These are phyloP conservation scores for Hydropsyche betteni DNA, from an alignment of 2,888 invertebrate species.

Conservation along the genomic window DNA sequence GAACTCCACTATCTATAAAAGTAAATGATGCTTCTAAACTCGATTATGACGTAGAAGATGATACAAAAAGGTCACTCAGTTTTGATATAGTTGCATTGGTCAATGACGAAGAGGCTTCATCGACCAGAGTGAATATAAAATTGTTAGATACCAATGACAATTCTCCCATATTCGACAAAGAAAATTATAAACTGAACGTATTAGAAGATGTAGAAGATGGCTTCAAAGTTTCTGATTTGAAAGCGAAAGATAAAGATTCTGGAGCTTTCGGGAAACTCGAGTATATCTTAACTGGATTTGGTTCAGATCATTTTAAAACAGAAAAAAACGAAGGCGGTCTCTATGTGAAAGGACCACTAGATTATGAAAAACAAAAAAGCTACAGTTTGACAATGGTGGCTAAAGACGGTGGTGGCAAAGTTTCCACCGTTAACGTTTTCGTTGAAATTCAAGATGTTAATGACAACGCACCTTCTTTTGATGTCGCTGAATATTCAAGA, in stretches of 20 bases:
- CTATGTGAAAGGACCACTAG: conserved; percentile 71
- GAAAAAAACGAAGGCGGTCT: conserved; percentile 74
- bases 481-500: conserved; percentile 74
- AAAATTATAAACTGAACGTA: conserved; percentile 72
- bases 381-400: conserved; percentile 84
- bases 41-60: conserved; percentile 76
- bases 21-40: conserved; percentile 72
- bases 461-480: conserved; percentile 79
- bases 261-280: conserved; percentile 76
- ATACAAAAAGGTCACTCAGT: conserved; percentile 67
- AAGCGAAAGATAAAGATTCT: conserved; percentile 78
- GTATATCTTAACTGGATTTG: conserved; percentile 81
- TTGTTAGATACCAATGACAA: conserved; percentile 84
- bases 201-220: conserved; percentile 72
- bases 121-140: conserved; percentile 70
- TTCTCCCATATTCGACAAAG: conserved; percentile 72
- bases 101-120: conserved; percentile 66
- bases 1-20: conserved; percentile 78
- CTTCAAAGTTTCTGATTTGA: conserved; percentile 71
- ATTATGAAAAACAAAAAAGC: conserved; percentile 82
- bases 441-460: conserved; percentile 79
- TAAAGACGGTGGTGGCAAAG: conserved; percentile 80
- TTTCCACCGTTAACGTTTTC: conserved; percentile 75
- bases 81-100: conserved; percentile 75
- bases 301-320: conserved; percentile 78